Conservation (phyloP, 1,140 invertebrate species). For the Dendroctonus valens region DNA sequence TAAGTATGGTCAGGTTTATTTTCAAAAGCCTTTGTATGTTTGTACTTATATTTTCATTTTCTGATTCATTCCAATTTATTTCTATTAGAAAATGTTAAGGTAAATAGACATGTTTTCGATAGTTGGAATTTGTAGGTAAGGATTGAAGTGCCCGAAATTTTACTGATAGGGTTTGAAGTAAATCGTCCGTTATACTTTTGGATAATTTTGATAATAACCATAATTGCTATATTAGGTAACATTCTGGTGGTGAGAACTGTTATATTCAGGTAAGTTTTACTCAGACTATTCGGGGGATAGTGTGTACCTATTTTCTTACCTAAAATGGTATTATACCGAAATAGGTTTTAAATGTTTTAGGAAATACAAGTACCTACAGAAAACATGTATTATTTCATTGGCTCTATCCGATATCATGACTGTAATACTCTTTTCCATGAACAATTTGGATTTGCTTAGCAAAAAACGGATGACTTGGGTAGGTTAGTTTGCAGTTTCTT, state of each 20-base stretch:
- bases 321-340: background rate
- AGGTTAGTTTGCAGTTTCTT: constrained; percentile 21
- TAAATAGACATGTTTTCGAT: too few relatives aligned
- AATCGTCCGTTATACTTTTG: constrained; percentile 29
- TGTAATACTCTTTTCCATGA: constrained; percentile 43
- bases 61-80: too few relatives aligned
- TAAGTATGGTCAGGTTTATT: constrained; percentile 4
- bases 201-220: constrained; percentile 35
- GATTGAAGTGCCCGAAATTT: constrained; percentile 14
- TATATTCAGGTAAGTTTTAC: constrained; percentile 36
- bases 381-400: constrained; percentile 51
- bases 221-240: constrained; percentile 41
- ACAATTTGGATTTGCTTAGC: constrained; percentile 43
- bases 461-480: constrained; percentile 44
- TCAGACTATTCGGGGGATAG: background rate
- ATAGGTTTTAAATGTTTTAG: constrained; percentile 32
- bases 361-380: constrained; percentile 46
- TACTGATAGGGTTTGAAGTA: constrained; percentile 10
- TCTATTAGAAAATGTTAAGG: too few relatives aligned
- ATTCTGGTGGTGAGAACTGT: constrained; percentile 39
- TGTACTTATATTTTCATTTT: background rate
- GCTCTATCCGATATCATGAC: constrained; percentile 52
- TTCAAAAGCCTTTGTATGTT: background rate
- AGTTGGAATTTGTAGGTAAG: background rate
- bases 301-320: background rate